Evolutionary conservation across 1,140 invertebrate species (phyloP).

Genomic region (Neomicropteryx cornuta): DNA sequence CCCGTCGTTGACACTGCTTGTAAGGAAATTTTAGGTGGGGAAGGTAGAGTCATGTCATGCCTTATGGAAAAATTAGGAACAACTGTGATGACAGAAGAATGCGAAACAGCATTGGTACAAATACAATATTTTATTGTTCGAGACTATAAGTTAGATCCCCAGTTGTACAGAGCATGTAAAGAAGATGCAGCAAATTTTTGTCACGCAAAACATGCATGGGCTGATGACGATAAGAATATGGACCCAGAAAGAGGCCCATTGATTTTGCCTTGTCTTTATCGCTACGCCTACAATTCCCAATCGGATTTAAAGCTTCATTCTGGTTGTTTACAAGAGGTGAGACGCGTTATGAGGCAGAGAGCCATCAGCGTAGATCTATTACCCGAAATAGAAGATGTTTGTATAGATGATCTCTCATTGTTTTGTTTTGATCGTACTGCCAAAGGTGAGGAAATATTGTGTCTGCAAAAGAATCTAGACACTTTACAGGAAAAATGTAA

Average conservation of each 20-base stretch:
- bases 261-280: conserved; percentile 87
- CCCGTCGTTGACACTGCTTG: conserved; percentile 67
- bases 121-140: conserved; percentile 95
- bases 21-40: conserved; percentile 52
- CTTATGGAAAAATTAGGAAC: conserved; percentile 86
- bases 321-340: conserved; percentile 68
- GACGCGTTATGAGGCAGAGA: conserved; percentile 83
- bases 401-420: conserved; percentile 73
- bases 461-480: conserved; percentile 86
- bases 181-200: conserved; percentile 77
- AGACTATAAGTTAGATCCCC: conserved; percentile 87
- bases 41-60: conserved; percentile 81
- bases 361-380: conserved; percentile 86
- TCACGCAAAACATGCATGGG: conserved; percentile 69
- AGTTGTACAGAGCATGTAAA: conserved; percentile 78
- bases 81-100: conserved; percentile 74
- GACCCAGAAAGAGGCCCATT: conserved; percentile 63
- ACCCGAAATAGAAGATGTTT: conserved; percentile 86
- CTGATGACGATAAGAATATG: conserved; percentile 51
- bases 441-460: conserved; percentile 81
- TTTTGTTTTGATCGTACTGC: conserved; percentile 75
- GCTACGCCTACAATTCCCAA: conserved; percentile 68
- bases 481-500: conserved; percentile 52
- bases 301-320: conserved; percentile 49
- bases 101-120: conserved; percentile 84